phyloP scores from a whole-genome alignment of 2,113 vertebrate species.

The Phocoena sinus region DNA sequence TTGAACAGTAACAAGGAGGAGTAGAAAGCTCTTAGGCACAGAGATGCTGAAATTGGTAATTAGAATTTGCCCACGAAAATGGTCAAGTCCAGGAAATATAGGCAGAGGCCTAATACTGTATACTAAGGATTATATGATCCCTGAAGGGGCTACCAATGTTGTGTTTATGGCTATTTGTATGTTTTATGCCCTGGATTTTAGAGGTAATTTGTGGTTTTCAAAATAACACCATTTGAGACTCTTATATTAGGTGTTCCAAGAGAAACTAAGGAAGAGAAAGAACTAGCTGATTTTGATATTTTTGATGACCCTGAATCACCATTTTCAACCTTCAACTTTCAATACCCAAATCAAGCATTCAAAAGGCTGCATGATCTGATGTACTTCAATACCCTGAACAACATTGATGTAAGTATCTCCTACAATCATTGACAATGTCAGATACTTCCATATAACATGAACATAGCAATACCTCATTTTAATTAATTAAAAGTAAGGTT shows the following conservation, averaged over 20 bases:
- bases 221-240: slow-evolving; percentile 12
- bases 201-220: neutral
- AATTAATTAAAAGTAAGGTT: neutral
- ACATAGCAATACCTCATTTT: neutral
- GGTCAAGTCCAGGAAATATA: neutral
- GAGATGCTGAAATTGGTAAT: neutral
- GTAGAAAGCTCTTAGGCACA: neutral
- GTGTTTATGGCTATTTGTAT: neutral
- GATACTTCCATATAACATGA: neutral
- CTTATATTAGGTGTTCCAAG: slow-evolving; percentile 86
- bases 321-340: slow-evolving; percentile 98
- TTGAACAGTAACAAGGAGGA: neutral
- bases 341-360: slow-evolving; percentile 93
- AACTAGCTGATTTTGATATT: slow-evolving; percentile 96
- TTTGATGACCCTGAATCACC: slow-evolving; percentile 95
- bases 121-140: neutral
- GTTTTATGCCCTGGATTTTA: neutral
- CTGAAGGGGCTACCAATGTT: neutral
- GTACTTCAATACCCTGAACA: slow-evolving; percentile 98
- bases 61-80: neutral
- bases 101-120: neutral
- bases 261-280: slow-evolving; percentile 91
- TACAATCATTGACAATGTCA: fast-evolving
- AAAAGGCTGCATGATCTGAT: slow-evolving; percentile 94
- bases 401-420: slow-evolving; percentile 88